Evolutionary conservation across 2,888 invertebrate genomes (phyloP).

Genomic region (Archaeoteleia sp.): DNA sequence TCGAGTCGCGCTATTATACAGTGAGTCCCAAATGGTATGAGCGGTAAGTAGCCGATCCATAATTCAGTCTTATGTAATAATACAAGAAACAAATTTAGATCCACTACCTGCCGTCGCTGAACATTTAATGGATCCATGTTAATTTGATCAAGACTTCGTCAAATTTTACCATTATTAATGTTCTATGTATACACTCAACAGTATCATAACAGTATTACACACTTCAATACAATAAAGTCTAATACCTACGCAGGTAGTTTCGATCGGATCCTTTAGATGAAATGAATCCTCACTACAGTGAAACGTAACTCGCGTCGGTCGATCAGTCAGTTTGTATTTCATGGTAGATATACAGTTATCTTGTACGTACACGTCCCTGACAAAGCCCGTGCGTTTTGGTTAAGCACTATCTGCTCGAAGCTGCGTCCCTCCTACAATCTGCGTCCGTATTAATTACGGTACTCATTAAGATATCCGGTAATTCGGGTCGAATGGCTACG

Average conservation of each 20-base stretch:
- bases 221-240: too few relatives aligned
- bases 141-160: too few relatives aligned
- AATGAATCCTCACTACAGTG: constrained; percentile 44
- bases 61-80: too few relatives aligned
- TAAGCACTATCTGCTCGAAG: constrained; percentile 67
- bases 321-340: constrained; percentile 64
- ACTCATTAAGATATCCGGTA: constrained; percentile 74
- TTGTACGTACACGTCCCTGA: constrained; percentile 68
- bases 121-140: too few relatives aligned
- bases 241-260: constrained; percentile 39
- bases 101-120: too few relatives aligned
- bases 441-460: constrained; percentile 73
- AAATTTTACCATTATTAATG: too few relatives aligned
- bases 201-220: too few relatives aligned
- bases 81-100: too few relatives aligned
- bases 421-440: constrained; percentile 70
- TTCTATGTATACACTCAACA: too few relatives aligned
- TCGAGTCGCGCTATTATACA: too few relatives aligned
- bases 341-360: constrained; percentile 69
- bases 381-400: constrained; percentile 71
- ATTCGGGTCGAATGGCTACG: constrained; percentile 62
- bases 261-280: constrained; percentile 36
- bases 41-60: too few relatives aligned
- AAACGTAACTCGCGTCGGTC: constrained; percentile 42
- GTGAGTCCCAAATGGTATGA: too few relatives aligned